phyloP scores from a whole-genome alignment of 2,888 invertebrate genomes.

The Steinernema scapterisci region DNA sequence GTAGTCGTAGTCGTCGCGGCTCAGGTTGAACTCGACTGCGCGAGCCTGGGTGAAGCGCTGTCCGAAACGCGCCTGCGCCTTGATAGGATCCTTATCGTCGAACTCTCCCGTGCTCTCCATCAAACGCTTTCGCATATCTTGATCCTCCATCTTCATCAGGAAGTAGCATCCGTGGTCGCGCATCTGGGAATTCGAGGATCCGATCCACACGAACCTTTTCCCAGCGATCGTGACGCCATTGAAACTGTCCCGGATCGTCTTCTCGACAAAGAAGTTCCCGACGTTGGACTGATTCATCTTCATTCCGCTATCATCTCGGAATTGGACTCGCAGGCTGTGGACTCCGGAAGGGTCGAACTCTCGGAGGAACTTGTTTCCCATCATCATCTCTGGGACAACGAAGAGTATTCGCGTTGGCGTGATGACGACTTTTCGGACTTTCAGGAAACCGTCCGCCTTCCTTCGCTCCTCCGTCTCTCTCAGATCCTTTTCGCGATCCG shows the following conservation, averaged over 20 bases:
- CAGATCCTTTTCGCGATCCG: conserved; percentile 40
- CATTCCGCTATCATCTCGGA: conserved; percentile 1
- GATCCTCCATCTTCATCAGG: not conserved
- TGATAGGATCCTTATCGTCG: conserved; percentile 43
- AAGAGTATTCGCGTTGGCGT: conserved; percentile 39
- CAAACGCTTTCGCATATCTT: not conserved
- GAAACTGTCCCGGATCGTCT: not conserved
- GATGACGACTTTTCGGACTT: conserved; percentile 28
- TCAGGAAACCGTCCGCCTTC: conserved; percentile 27
- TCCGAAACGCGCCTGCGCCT: conserved; percentile 62
- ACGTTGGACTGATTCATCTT: not conserved
- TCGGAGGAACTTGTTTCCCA: conserved; percentile 39
- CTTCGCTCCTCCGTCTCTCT: conserved; percentile 38
- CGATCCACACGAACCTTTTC: not conserved
- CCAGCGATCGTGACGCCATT: conserved; percentile 3
- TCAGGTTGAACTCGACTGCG: not conserved
- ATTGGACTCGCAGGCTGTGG: not conserved
- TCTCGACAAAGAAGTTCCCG: not conserved
- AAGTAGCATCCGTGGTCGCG: conserved; percentile 41
- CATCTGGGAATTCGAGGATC: conserved; percentile 41
- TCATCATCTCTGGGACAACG: conserved; percentile 38
- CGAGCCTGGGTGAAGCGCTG: conserved; percentile 58
- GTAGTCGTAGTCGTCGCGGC: not conserved
- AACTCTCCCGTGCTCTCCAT: conserved; percentile 36
- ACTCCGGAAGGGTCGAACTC: not conserved